A percentile compares a stretch with the other conserved stretches of the same genome.
Conservation (phyloP, 1,140 invertebrate species). For the Drosophila bifasciata region DNA sequence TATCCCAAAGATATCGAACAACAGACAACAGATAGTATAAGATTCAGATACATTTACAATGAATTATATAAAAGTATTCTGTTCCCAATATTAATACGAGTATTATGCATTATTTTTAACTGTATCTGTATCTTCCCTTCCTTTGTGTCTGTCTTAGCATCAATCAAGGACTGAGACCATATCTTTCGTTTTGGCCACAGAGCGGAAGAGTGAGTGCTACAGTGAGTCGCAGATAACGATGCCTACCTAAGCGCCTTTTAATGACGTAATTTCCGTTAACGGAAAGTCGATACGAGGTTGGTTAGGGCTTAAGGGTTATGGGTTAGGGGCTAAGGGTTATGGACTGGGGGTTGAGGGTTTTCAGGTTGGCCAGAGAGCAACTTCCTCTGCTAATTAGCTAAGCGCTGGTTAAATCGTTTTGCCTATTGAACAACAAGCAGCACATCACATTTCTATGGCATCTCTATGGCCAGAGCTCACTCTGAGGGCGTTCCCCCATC, state of each 20-base stretch:
- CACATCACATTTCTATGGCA: constrained; percentile 46
- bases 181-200: too few species aligned
- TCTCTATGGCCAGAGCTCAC: constrained; percentile 3
- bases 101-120: too few species aligned
- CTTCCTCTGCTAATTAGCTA: constrained; percentile 46
- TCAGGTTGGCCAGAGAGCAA: constrained; percentile 44
- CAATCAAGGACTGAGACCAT: constrained; percentile 34
- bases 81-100: constrained; percentile 22
- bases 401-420: constrained; percentile 47
- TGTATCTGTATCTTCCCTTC: too few species aligned
- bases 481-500: too few species aligned
- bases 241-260: constrained; percentile 42
- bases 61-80: background rate
- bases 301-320: too few species aligned
- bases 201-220: background rate
- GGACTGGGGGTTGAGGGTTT: too few species aligned
- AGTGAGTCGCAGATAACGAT: background rate
- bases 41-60: too few species aligned
- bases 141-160: too few species aligned
- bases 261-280: constrained; percentile 58
- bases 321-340: too few species aligned
- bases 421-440: constrained; percentile 7
- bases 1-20: too few species aligned
- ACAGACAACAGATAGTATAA: too few species aligned
- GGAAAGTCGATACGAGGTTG: too few species aligned